Evolutionary conservation across 2,113 vertebrate species (phyloP), one percentile per base, ranked within the genome.

Genomic region (Odontesthes bonariensis): DNA sequence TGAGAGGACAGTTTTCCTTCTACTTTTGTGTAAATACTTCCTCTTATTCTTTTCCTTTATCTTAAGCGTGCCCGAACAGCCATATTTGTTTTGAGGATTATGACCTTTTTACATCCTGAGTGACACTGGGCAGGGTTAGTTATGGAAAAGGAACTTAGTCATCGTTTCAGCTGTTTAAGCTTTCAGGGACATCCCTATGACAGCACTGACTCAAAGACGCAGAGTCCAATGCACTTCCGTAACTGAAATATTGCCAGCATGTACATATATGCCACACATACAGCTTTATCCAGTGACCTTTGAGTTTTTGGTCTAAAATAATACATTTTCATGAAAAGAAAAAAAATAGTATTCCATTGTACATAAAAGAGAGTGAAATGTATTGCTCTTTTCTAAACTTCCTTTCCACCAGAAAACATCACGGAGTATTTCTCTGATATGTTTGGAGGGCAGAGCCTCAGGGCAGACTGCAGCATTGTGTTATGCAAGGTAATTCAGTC

Each of bases 401-500:
- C 6, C 1, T 27, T 3, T 16, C 61, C 58, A 87, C 84, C 81
- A 76, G 31, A 65, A 77, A 53, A 64, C 54, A 86, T 81, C 73
- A 67, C 12, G 62, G 55, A 46, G 52, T 40, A 49, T 62, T 23
- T 59, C 19, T 27, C n/a, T 80, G 64, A 70, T 68, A 17, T 46
- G 58, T 47, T 63, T 59, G 40, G 66, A 63, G 78, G 76, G 58
- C 62, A 40, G 61, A 23, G 73, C 55, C 52, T 67, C 42, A 3
- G 49, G 46, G 62, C 71, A 67, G 56, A 56, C 42, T 58, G 38
- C 31, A 3, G 61, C 55, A 31, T 33, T 49, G 40, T 42, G 59
- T 87, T 82, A 87, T 58, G 38, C 33, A 82, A 80, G 79, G 60
- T 78, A 22, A 40, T 80, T 60, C 61, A 13, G 31, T 69, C 54